Base-by-base conservation (phyloP, 2,113 vertebrate species). In the Myrmecophaga tridactyla region DNA sequence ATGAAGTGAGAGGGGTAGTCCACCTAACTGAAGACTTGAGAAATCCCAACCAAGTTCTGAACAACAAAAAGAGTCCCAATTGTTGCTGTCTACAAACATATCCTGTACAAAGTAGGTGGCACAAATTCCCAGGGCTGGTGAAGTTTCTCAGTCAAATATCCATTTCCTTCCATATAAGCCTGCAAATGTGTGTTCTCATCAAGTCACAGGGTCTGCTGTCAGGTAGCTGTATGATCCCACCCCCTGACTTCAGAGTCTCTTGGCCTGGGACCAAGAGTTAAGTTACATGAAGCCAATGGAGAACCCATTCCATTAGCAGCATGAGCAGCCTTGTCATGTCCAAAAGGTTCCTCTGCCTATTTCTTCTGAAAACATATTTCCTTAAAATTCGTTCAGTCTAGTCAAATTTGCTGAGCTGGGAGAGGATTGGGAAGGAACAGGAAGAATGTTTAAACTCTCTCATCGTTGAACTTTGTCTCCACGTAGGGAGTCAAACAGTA, bases 331-430 rank as follows among this genome's bases (percentile, higher is more conserved):
- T 94, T 90, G 70, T 90, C 77, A 63, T 51, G 31, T 95, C 82
- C 96, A 88, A 94, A 89, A 63, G 77, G 88, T 72, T 90, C 18
- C 36, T 93, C 51, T 92, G 80, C 76, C 94, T 92, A 84, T 95
- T 81, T 95, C 43, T 90, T n/a, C 58, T 65, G 21, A 89, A 92
- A 90, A 83, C 89, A 41, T 83, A 93, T 92, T 91, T 94, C 76
- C 65, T 89, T 92, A 85, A 63, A 72, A 93, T 80, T 92, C 92
- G 91, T 48, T 80, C 69, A 91, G 13, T 91, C 48, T 93, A 27
- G 48, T 43, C 63, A 96, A 92, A 95, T 89, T 67, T 95, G 58
- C 92, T 92, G 75, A 95, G 78, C 73, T 95, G 60, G 58, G 69
- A 96, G 92, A 78, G 89, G 43, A 58, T 84, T 72, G 25, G 73